A percentile compares a stretch with the other conserved stretches of the same genome.
These are phyloP conservation scores for Myzus persicae DNA, from an alignment of 1,140 invertebrate species.

Conservation along the genomic window DNA sequence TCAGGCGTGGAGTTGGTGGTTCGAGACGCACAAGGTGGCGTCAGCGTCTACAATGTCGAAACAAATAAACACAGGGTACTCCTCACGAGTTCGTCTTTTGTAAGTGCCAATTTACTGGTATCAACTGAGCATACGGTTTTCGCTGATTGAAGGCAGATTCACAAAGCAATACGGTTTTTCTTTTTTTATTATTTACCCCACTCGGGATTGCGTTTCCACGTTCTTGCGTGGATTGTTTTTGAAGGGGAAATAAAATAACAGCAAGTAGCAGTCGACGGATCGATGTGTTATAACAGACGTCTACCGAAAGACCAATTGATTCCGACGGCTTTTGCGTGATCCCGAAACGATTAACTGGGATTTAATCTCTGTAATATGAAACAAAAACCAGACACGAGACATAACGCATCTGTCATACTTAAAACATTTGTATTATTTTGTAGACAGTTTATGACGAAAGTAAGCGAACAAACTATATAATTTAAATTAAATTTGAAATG, in stretches of 20 bases:
- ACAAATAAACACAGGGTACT: constrained; percentile 74
- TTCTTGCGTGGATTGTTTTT: not conserved
- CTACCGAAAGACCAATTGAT: not conserved
- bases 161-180: not conserved
- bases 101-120: constrained; percentile 68
- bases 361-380: not conserved
- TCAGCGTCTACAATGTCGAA: constrained; percentile 76
- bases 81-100: constrained; percentile 82
- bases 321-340: not conserved
- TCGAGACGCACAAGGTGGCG: constrained; percentile 74
- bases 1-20: constrained; percentile 76
- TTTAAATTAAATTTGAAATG: not conserved
- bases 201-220: not conserved
- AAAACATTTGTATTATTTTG: not conserved
- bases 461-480: not conserved
- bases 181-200: too few species aligned
- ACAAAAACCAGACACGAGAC: not conserved
- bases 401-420: not conserved
- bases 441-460: not conserved
- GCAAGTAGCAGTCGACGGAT: not conserved
- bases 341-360: not conserved
- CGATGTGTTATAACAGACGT: not conserved
- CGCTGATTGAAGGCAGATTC: not conserved
- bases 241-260: not conserved
- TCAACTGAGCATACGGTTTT: not conserved